A percentile compares a stretch with the other conserved stretches of the same genome.
Conservation (phyloP, 2,113 vertebrate species). For the Neoarius graeffei region DNA sequence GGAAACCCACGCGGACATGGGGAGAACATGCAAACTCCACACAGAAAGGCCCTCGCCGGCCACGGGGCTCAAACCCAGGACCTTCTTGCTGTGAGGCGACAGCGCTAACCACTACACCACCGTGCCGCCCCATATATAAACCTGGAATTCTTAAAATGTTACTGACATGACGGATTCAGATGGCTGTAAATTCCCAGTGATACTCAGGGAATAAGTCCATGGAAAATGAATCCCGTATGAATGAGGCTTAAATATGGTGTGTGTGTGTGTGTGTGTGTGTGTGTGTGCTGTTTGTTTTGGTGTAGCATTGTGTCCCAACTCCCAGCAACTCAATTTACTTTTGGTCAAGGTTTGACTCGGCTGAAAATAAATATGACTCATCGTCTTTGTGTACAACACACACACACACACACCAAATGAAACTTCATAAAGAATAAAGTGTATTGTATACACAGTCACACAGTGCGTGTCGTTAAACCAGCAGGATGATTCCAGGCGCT, state of each 20-base stretch:
- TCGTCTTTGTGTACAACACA: not conserved
- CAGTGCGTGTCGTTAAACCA: not conserved
- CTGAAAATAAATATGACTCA: constrained; percentile 14
- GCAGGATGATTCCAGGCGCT: too few species aligned
- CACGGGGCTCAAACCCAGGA: too few species aligned
- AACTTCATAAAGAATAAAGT: not conserved
- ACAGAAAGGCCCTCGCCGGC: too few species aligned
- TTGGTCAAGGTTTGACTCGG: not conserved
- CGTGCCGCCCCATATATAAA: too few species aligned
- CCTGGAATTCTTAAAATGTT: not conserved
- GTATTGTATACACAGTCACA: not conserved
- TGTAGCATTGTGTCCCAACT: not conserved
- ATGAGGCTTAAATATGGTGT: not conserved
- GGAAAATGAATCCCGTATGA: not conserved
- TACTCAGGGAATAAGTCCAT: not conserved
- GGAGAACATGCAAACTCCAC: too few species aligned
- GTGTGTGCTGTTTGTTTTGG: not conserved
- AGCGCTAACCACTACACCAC: too few species aligned
- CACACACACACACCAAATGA: not conserved
- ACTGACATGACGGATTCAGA: not conserved
- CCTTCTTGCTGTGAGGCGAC: too few species aligned
- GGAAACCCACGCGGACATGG: too few species aligned
- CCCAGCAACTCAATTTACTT: not conserved
- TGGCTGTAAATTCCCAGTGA: not conserved
- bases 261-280: not conserved